phyloP scores from a whole-genome alignment of 2,888 invertebrate species.

The Spatulosminthurus flaviceps region DNA sequence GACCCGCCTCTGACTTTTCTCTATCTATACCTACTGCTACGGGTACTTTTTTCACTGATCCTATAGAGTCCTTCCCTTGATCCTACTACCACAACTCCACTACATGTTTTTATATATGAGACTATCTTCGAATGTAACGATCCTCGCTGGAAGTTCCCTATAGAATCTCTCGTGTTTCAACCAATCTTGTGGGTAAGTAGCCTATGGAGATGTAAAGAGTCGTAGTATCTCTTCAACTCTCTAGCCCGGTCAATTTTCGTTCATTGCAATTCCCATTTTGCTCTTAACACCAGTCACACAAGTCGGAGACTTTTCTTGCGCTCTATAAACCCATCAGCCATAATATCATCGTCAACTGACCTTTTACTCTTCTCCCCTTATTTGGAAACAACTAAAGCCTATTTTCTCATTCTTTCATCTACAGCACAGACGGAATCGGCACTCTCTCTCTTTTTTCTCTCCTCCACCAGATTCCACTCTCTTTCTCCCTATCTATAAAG shows the following conservation, averaged over 20 bases:
- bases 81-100: too few species aligned
- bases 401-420: slow-evolving; percentile 42
- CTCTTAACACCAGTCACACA: slow-evolving; percentile 49
- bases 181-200: not conserved
- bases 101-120: not conserved
- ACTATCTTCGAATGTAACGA: too few species aligned
- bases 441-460: slow-evolving; percentile 13
- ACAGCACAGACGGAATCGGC: not conserved
- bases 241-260: slow-evolving; percentile 61
- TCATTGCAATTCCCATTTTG: slow-evolving; percentile 58
- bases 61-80: too few species aligned
- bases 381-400: slow-evolving; percentile 55
- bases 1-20: too few species aligned
- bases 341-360: slow-evolving; percentile 59
- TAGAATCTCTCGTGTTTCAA: slow-evolving; percentile 1
- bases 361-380: slow-evolving; percentile 50
- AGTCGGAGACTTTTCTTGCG: slow-evolving; percentile 49
- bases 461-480: not conserved
- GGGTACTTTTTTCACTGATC: too few species aligned
- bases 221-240: slow-evolving; percentile 14
- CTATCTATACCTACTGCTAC: too few species aligned
- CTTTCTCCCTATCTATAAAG: slow-evolving; percentile 34
- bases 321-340: slow-evolving; percentile 61
- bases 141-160: not conserved
- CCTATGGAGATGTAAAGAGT: too few species aligned